phyloP scores from a whole-genome alignment of 2,113 vertebrate species.

The Dipodomys merriami region DNA sequence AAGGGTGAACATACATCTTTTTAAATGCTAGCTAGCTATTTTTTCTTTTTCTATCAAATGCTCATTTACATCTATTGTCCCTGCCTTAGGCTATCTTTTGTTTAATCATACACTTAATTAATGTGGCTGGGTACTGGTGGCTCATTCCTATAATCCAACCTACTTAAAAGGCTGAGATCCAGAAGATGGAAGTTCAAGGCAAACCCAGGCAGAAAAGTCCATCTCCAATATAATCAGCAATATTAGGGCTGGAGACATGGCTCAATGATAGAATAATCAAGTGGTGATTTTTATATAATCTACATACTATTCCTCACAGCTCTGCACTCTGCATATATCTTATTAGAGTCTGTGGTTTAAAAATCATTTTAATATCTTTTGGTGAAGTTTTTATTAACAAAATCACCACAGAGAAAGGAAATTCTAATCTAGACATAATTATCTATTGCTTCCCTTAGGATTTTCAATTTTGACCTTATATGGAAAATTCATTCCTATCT shows the following conservation, averaged over 20 bases:
- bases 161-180: too few species aligned
- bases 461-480: background rate
- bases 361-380: background rate
- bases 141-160: too few species aligned
- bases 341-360: too few species aligned
- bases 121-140: too few species aligned
- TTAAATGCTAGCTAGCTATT: background rate
- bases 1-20: background rate
- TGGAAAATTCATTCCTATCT: conserved; percentile 6
- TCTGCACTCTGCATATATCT: background rate
- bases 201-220: too few species aligned
- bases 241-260: too few species aligned
- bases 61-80: background rate
- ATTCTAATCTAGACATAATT: background rate
- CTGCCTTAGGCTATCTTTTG: background rate
- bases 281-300: background rate
- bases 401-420: background rate
- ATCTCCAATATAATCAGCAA: too few species aligned
- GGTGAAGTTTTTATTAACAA: background rate
- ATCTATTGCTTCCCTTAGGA: background rate
- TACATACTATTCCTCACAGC: background rate
- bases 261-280: too few species aligned
- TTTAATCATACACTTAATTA: background rate
- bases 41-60: background rate
- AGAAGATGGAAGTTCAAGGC: too few species aligned